Evolutionary conservation across 2,888 invertebrate species (phyloP).

Genomic region (Phanerotoma sp.): DNA sequence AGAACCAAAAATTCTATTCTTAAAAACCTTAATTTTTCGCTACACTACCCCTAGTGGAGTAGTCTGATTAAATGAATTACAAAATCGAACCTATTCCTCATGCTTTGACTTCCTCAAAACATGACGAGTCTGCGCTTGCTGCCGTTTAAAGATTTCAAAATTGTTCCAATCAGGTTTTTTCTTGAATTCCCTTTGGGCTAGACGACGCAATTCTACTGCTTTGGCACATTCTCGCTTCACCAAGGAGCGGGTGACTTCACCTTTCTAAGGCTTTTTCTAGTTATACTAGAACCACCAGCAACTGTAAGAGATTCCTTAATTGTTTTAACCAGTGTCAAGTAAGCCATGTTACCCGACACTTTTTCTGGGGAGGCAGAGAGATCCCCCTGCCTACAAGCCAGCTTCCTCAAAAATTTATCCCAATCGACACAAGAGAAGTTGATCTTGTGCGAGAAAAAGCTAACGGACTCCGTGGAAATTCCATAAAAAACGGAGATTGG

Average conservation of each 20-base stretch:
- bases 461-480: not conserved
- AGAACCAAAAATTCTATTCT: too few relatives aligned
- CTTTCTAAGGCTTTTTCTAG: too few relatives aligned
- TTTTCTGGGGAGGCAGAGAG: too few relatives aligned
- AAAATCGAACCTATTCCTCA: not conserved
- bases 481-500: conserved; percentile 8
- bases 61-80: too few relatives aligned
- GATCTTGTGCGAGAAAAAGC: conserved; percentile 2
- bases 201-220: not conserved
- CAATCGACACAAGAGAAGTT: conserved; percentile 5
- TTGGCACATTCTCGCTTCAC: not conserved
- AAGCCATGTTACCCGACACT: not conserved
- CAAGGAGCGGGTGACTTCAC: not conserved
- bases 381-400: not conserved
- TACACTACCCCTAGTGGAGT: not conserved
- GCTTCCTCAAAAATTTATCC: not conserved
- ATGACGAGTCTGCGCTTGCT: too few relatives aligned
- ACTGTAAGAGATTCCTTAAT: not conserved
- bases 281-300: too few relatives aligned
- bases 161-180: not conserved
- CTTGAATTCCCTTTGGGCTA: not conserved
- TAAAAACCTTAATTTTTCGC: not conserved
- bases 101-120: too few relatives aligned
- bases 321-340: not conserved
- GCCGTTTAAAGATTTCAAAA: too few relatives aligned